Evolutionary conservation across 1,140 invertebrate species (phyloP), one percentile per base, ranked within the genome.

Genomic region (Callitettix versicolor): DNA sequence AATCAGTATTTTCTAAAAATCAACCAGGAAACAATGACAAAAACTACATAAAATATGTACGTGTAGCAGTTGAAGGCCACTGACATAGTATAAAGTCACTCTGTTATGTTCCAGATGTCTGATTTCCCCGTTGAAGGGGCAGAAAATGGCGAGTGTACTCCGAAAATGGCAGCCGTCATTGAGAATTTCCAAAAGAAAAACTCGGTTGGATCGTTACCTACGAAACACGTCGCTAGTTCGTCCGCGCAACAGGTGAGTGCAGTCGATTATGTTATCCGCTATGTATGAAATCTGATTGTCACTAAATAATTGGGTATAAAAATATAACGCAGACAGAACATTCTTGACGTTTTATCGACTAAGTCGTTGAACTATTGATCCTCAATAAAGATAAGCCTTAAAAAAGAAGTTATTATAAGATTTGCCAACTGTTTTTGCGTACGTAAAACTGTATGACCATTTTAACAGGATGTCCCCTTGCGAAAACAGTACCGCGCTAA

Each of bases 121-220:
- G 60, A 61, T 20, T 61, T 61, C 44, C 60, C 60, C 41, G 58
- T 53, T 18, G 60, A 61, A 24, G 48, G 55, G 12, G 33, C 42
- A n/a, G 60, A 61, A 38, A 53, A 56, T 20, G 47, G 33, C n/a
- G 47, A 48, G 20, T 50, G 47, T 14, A 36, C 44, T 1, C 53
- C 57, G 4, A 53, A 63, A n/a, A 58, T 63, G 46, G 57, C 53
- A 14, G 44, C 60, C 11, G 60, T 58, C 41, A 60, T 63, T 49
- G 62, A 62, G 17, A 62, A 55, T 48, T 62, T 63, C 53, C 56
- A 60, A 46, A 62, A 60, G 48, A 63, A 63, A 44, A 62, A 60
- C 17, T 56, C 58, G 6, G 53, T 58, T 40, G 54, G 56, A 3
- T 56, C 53, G 15, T 36, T 48, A 48, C 54, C 24, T 12, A 55